Evolutionary conservation across 2,888 invertebrate genomes (phyloP).

Genomic region (Drosophila gaucha): DNA sequence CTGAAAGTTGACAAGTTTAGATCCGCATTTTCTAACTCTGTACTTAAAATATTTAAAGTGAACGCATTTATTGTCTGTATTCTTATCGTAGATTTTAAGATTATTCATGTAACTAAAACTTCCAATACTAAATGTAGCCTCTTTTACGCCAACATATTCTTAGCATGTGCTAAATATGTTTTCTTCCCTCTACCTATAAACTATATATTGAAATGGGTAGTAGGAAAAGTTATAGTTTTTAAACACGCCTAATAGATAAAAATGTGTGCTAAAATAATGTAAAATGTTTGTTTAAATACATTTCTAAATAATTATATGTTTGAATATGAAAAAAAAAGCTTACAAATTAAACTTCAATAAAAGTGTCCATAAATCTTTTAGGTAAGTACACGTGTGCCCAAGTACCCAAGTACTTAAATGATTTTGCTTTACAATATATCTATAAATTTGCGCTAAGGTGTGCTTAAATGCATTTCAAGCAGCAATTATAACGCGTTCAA

Average conservation of each 20-base stretch:
- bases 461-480: slow-evolving; percentile 1
- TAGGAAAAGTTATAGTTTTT: too few species aligned
- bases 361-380: slow-evolving; percentile 4
- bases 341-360: slow-evolving; percentile 1
- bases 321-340: background rate
- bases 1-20: too few species aligned
- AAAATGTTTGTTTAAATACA: background rate
- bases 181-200: too few species aligned
- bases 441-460: slow-evolving; percentile 11
- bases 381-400: background rate
- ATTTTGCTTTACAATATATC: slow-evolving; percentile 2
- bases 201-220: too few species aligned
- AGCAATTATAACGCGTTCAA: slow-evolving; percentile 45
- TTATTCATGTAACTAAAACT: too few species aligned
- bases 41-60: too few species aligned
- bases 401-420: background rate
- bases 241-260: background rate
- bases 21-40: too few species aligned
- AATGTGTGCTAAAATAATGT: background rate
- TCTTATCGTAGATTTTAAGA: too few species aligned
- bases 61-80: too few species aligned
- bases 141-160: too few species aligned
- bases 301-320: background rate
- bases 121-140: too few species aligned
- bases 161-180: too few species aligned